These are phyloP conservation scores for Gymnosoma rotundatum DNA, from an alignment of 2,888 invertebrate species.

Conservation along the genomic window DNA sequence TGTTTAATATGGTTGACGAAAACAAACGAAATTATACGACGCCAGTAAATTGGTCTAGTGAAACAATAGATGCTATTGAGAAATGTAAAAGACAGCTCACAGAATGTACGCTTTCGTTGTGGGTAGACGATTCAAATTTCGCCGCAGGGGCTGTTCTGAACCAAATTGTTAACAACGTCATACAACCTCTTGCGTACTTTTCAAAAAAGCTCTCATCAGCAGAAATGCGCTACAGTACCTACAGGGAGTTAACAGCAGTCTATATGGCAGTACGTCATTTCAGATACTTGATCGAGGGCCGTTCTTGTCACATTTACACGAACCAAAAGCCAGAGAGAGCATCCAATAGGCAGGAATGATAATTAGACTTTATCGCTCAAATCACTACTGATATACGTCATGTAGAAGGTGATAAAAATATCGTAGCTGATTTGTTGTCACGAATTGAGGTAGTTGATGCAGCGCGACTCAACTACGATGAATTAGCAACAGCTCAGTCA, in stretches of 20 bases:
- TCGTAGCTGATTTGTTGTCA: constrained; percentile 67
- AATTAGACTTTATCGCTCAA: constrained; percentile 64
- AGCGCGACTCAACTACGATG: constrained; percentile 46
- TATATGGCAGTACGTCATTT: constrained; percentile 77
- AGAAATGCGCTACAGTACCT: constrained; percentile 77
- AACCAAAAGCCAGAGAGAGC: constrained; percentile 73
- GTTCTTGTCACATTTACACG: constrained; percentile 67
- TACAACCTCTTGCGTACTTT: constrained; percentile 79
- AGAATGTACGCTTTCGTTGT: constrained; percentile 50
- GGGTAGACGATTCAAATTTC: constrained; percentile 76
- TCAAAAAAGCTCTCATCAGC: constrained; percentile 76
- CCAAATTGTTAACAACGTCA: constrained; percentile 72
- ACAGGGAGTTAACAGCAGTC: constrained; percentile 79
- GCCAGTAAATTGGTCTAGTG: constrained; percentile 23
- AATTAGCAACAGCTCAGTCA: constrained; percentile 48
- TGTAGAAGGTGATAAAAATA: constrained; percentile 65
- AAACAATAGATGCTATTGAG: constrained; percentile 31
- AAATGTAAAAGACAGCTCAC: constrained; percentile 39
- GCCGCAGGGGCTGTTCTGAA: constrained; percentile 80
- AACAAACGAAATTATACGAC: constrained; percentile 48
- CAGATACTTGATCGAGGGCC: constrained; percentile 71
- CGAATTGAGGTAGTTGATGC: constrained; percentile 57
- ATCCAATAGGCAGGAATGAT: constrained; percentile 56
- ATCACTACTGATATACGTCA: constrained; percentile 67
- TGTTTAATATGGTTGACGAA: constrained; percentile 41